Base-by-base conservation (phyloP, 1,140 invertebrate genomes). In the Propsilocerus akamusi region DNA sequence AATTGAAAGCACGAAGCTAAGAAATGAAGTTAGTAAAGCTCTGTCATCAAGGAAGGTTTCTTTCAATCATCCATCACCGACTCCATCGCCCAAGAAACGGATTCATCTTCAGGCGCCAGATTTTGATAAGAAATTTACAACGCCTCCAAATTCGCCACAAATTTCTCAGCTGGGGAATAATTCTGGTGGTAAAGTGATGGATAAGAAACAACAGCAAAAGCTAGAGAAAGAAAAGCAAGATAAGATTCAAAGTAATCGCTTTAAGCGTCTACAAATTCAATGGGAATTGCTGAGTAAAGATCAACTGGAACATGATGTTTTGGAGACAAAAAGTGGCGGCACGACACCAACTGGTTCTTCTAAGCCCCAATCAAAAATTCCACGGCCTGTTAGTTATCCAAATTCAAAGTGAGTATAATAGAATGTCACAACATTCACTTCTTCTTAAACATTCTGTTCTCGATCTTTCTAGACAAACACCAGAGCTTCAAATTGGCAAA, bases 231-330 rank as follows among this genome's bases (percentile, higher is more conserved):
- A 65, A 53, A 61, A 63, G 55, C 59, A 49, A 47, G 37, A 59
- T 1, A 65, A 65, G 51, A 63, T 64, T 26, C 60, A 62, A 41
- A 65, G 59, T 30, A 65, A 65, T 60, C 63, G 63, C 47, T 91
- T 90, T 65, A 75, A 81, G 30, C 75, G 81, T 26, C 63, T 92
- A 25, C 86, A 90, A 58, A 77, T 84, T 61, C 86, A 87, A 59
- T 92, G 86, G 87, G 87, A 92, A 64, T 72, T 83, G 61, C 72
- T 88, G 51, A 76, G 72, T 56, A 74, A 71, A 51, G 71, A 65
- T 46, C 12, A 23, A 25, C 61, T 64, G 59, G 54, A 62, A 14
- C 64, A 63, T 48, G 62, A 65, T 26, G 51, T 64, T 65, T 70
- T 56, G 65, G 76, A 54, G 55, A 68, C 57, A 10, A 52, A 63